Base-by-base conservation (phyloP, 2,113 vertebrate species). In the Seriola dumerili region DNA sequence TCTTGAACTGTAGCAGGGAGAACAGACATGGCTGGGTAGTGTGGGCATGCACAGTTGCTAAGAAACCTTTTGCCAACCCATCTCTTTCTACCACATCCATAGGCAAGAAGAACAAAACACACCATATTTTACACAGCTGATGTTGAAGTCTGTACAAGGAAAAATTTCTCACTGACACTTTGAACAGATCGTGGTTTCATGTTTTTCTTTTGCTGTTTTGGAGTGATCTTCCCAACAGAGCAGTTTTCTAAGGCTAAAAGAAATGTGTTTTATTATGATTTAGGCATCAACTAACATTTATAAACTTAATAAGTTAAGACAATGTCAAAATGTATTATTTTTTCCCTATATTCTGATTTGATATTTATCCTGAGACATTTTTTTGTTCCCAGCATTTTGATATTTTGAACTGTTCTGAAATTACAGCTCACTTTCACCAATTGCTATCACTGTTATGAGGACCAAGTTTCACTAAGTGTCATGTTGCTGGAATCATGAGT, bases 31-130 rank as follows among this genome's bases (percentile, higher is more conserved):
- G n/a, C 23, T 71, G 50, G 52, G 5, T 62, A 25, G 16, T 67
- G 40, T 70, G 36, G 59, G 42, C 57, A 46, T 73, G 19, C 44
- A 78, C 52, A 29, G 63, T 83, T 83, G 65, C 76, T 79, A 61
- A 71, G 59, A 80, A 70, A 76, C 50, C 34, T 54, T 16, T 74
- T n/a, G 1, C 19, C n/a, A 21, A 32, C 1, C 10, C 32, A 32
- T 34, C 17, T 58, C 21, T 69, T 67, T 69, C 17, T 36, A 48
- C 19, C 52, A 55, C 21, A n/a, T 55, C n/a, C 4, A 1, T 55
- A 55, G 21, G 52, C 52, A 55, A 4, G 19, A 55, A 55, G 9
- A n/a, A 23, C 52, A n/a, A 19, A 50, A 50, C 48, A 55, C 8
- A 23, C 0, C 9, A 3, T n/a, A 55, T 23, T 2, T 23, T 29